Percentiles rank a stretch among this genome's conserved stretches.
phyloP scores from a whole-genome alignment of 1,140 invertebrate species.

The Drosophila kanapiae region DNA sequence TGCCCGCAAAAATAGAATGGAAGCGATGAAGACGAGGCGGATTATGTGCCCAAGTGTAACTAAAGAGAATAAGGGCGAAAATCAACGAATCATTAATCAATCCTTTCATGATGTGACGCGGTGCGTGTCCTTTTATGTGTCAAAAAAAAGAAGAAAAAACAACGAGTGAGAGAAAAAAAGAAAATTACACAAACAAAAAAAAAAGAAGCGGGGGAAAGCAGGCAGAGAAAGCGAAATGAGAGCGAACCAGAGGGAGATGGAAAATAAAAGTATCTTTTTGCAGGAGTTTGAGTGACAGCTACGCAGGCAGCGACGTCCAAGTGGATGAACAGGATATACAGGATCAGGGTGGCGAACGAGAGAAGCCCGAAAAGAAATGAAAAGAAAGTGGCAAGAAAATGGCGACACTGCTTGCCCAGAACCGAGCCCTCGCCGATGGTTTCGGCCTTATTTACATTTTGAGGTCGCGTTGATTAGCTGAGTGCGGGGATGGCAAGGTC shows the following conservation, averaged over 20 bases:
- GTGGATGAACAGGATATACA: constrained; percentile 56
- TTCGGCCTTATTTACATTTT: constrained; percentile 76
- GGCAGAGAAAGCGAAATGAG: constrained; percentile 76
- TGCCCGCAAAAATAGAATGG: constrained; percentile 59
- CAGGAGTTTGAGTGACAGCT: constrained; percentile 72
- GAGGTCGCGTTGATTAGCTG: constrained; percentile 82
- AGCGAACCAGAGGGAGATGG: constrained; percentile 35
- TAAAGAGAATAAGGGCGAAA: constrained; percentile 85
- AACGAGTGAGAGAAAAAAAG: constrained; percentile 50
- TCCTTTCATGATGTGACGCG: constrained; percentile 85
- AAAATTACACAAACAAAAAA: constrained; percentile 33
- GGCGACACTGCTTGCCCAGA: constrained; percentile 76
- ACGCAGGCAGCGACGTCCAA: constrained; percentile 51
- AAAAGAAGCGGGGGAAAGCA: constrained; percentile 59
- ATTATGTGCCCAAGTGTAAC: constrained; percentile 85
- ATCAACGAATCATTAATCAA: constrained; percentile 85
- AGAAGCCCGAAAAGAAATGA: constrained; percentile 36
- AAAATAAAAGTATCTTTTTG: constrained; percentile 81
- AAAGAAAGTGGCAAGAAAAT: constrained; percentile 66
- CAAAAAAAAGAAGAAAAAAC: constrained; percentile 65
- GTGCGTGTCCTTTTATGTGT: constrained; percentile 85
- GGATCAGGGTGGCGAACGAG: constrained; percentile 39
- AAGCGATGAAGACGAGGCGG: constrained; percentile 72
- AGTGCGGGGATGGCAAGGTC: constrained; percentile 61
- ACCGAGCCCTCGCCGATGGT: constrained; percentile 40